Base-by-base conservation (phyloP, 35 echinoderm and acorn worm genomes). In the Strongylocentrotus purpuratus region DNA sequence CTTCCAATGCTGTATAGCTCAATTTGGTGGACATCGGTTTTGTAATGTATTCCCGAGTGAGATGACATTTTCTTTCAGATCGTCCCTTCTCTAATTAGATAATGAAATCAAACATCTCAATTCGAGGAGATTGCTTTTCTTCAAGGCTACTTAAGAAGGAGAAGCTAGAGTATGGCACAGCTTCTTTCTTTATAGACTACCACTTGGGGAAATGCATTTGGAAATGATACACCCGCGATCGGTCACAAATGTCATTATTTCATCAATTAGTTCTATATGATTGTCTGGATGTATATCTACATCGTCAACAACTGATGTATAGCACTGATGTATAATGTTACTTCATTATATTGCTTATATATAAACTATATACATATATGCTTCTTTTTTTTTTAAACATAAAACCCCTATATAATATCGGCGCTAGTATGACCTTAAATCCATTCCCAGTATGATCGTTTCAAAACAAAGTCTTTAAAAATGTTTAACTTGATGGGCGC, bases 31-130 rank as follows among this genome's bases (percentile, higher is more conserved):
- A 93, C 91, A 93, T 31, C 31, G 91, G 91, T 89, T 33, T 89
- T 89, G 33, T 45, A 89, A 89, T 89, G 87, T 89, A 46, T 46
- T 89, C 87, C 87, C 87, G 12, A 25, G 45, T 17, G 87, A 89
- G 45, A 89, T 78, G 32, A 25, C 32, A 46, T 89, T 45, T 89
- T 9, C 87, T 89, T 89, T 46, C 65, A 78, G 65, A 28, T 2
- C 32, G 87, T 18, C 87, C 45, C 45, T 46, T 89, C 8, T 33
- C 46, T 93, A 93, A 93, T 93, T 13, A 93, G 91, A 93, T 93
- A 93, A 93, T 93, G 48, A 93, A 93, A 93, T 93, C 91, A 93
- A 32, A 47, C 91, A 58, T 48, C 48, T 52, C 48, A 45, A 93
- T 93, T 93, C 48, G 91, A 93, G 35, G 31, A 46, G 46, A 93